Percentiles rank a stretch among this genome's conserved stretches.
phyloP scores from a whole-genome alignment of 2,113 vertebrate species.

The Stomatorhinus ivindoensis region DNA sequence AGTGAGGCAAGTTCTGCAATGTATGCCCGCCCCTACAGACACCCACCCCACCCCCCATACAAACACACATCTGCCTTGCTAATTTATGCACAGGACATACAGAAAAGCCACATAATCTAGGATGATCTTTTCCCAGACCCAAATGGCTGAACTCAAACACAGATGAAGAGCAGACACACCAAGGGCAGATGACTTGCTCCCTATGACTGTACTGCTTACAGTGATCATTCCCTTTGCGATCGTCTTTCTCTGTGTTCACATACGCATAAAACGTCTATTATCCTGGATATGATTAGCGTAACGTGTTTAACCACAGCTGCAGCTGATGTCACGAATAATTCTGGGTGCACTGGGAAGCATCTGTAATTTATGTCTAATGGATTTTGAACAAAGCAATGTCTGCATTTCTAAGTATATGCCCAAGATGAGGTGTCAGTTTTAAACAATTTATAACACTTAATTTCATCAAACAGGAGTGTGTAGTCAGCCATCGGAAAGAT shows the following conservation, averaged over 20 bases:
- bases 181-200: not conserved
- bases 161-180: not conserved
- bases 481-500: not conserved
- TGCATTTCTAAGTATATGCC: not conserved
- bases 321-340: not conserved
- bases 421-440: not conserved
- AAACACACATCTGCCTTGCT: not conserved
- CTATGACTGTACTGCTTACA: not conserved
- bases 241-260: not conserved
- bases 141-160: not conserved
- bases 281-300: not conserved
- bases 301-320: not conserved
- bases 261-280: not conserved
- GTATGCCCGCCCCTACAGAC: too few species aligned
- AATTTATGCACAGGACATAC: not conserved
- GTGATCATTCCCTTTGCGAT: not conserved
- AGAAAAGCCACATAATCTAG: not conserved
- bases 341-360: not conserved
- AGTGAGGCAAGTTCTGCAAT: not conserved
- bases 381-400: not conserved
- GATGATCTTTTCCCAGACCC: not conserved
- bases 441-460: not conserved
- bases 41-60: not conserved
- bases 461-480: not conserved
- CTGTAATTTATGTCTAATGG: not conserved